Conservation (phyloP, 2,113 vertebrate species). For the Pipra filicauda region DNA sequence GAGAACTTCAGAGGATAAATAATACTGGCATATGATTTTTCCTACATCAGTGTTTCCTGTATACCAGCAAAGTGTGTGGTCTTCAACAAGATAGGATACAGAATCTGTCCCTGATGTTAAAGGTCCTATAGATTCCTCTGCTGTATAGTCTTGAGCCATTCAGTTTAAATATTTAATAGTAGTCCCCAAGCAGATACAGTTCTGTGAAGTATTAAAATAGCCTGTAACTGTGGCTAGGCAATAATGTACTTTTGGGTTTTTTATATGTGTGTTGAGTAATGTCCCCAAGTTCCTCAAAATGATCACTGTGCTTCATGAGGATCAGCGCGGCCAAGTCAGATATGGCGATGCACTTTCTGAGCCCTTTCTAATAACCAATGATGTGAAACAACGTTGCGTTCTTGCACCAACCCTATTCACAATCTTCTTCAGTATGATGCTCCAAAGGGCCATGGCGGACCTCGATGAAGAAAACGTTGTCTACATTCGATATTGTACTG, state of each 20-base stretch:
- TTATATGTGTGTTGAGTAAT: fast-evolving
- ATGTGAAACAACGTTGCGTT: no score
- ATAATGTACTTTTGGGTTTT: background rate
- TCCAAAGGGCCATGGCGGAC: no score
- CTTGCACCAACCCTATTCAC: no score
- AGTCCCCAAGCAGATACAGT: background rate
- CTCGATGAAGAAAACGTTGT: no score
- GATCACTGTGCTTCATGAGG: no score
- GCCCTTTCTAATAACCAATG: no score
- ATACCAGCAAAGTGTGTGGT: background rate
- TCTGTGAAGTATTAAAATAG: background rate
- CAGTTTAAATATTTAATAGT: background rate
- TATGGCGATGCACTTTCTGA: no score
- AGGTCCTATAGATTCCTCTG: background rate
- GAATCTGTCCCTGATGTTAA: background rate
- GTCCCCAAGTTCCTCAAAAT: no score
- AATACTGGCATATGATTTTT: background rate
- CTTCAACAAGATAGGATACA: background rate
- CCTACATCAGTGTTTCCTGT: background rate
- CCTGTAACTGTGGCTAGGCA: background rate
- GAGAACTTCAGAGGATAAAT: background rate
- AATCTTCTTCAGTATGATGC: no score
- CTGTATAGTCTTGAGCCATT: background rate
- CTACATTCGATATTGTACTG: no score
- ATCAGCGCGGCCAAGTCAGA: no score